These are phyloP conservation scores for Drosophila littoralis DNA, from an alignment of 1,140 invertebrate species.

Conservation along the genomic window DNA sequence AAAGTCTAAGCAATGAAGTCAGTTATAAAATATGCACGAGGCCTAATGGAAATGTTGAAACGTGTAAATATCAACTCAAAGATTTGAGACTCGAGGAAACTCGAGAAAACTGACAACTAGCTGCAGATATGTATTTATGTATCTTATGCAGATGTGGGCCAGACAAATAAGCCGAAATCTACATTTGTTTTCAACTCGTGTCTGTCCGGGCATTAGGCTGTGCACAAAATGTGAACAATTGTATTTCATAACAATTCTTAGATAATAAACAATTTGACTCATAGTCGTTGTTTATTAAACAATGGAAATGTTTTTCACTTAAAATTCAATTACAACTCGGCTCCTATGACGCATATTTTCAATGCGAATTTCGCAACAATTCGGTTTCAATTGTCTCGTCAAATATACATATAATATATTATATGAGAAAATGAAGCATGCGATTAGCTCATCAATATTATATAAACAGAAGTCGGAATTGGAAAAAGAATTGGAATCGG, in stretches of 20 bases:
- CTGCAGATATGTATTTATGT: slow-evolving; percentile 3
- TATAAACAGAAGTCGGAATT: no score
- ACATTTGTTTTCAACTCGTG: slow-evolving; percentile 55
- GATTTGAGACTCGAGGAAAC: slow-evolving; percentile 20
- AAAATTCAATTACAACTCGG: neutral
- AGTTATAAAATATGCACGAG: slow-evolving; percentile 75
- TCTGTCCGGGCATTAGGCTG: slow-evolving; percentile 1
- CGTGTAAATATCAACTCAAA: slow-evolving; percentile 58
- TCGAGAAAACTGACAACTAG: slow-evolving; percentile 5
- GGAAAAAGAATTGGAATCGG: no score
- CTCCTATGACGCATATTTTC: slow-evolving; percentile 13
- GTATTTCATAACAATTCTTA: slow-evolving; percentile 34
- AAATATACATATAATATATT: no score
- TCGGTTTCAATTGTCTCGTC: no score
- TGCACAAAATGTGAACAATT: slow-evolving; percentile 15
- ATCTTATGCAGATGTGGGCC: slow-evolving; percentile 2
- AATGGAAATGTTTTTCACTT: slow-evolving; percentile 19
- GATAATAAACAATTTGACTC: slow-evolving; percentile 38
- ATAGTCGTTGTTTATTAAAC: slow-evolving; percentile 11
- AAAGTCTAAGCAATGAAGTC: slow-evolving; percentile 64
- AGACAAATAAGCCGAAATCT: slow-evolving; percentile 58
- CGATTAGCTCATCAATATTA: no score
- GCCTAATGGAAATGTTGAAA: slow-evolving; percentile 76
- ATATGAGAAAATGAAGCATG: neutral
- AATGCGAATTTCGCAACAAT: slow-evolving; percentile 2